Percentiles rank a stretch among this genome's conserved stretches.
Evolutionary conservation across 2,113 vertebrate genomes (phyloP).

Genomic region (Tragulus kanchil): DNA sequence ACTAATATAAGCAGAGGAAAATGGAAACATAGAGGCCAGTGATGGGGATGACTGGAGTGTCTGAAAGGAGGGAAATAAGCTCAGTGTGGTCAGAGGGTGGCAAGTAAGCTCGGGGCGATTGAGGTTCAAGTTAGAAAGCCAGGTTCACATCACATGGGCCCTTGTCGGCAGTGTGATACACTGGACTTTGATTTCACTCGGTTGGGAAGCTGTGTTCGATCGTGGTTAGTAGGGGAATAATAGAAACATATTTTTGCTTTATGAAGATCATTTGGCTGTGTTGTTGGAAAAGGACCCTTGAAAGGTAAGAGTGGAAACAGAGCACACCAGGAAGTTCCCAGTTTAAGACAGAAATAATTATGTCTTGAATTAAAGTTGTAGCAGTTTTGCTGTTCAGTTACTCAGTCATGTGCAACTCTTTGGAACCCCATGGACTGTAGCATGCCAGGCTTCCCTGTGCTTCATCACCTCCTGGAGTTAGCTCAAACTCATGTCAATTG

Average conservation of each 20-base stretch:
- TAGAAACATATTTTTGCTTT: not conserved
- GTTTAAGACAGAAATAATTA: not conserved
- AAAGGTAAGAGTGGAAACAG: not conserved
- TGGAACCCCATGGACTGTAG: no score
- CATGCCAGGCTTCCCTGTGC: no score
- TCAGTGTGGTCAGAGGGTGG: not conserved
- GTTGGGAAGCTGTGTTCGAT: not conserved
- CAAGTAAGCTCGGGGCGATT: fast-evolving
- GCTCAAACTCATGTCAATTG: no score
- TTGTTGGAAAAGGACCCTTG: not conserved
- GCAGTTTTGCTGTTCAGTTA: not conserved
- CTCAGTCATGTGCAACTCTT: no score
- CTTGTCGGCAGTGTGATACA: not conserved
- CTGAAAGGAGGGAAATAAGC: not conserved
- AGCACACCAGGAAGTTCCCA: not conserved
- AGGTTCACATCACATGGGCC: not conserved
- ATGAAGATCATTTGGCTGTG: not conserved
- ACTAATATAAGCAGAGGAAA: not conserved
- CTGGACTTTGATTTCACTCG: not conserved
- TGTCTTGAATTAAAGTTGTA: not conserved
- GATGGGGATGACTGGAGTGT: not conserved
- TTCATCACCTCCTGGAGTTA: no score
- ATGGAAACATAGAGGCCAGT: not conserved
- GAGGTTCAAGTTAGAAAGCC: not conserved
- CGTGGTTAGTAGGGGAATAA: not conserved